Conservation (phyloP, 2,797 vertebrate genomes). For the Oreortyx pictus region DNA sequence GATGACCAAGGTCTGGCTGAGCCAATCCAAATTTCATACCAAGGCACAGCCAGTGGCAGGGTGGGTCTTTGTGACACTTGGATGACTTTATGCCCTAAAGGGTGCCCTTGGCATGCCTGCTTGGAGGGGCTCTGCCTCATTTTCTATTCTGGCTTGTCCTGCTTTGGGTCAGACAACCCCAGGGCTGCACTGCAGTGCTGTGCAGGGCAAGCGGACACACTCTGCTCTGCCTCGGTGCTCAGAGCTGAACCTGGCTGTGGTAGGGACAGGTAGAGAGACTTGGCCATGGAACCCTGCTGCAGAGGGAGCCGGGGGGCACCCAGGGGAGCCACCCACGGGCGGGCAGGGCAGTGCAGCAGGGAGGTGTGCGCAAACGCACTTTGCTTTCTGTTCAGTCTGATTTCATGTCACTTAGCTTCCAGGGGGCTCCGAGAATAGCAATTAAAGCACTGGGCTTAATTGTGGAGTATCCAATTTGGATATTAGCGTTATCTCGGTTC, state of each 20-base stretch:
- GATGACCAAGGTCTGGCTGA: background rate
- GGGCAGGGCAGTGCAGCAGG: background rate
- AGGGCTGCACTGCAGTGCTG: accelerated
- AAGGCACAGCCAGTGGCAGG: background rate
- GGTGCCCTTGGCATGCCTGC: background rate
- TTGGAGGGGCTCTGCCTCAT: background rate
- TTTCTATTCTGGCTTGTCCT: background rate
- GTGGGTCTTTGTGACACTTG: accelerated
- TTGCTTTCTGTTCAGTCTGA: background rate
- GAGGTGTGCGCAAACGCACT: background rate
- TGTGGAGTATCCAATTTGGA: conserved; percentile 44
- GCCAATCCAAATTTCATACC: background rate
- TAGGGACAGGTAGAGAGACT: accelerated
- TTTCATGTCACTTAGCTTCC: background rate
- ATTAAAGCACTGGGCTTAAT: conserved; percentile 41
- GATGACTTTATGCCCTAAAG: background rate
- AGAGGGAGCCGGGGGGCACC: background rate
- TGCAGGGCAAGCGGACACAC: accelerated
- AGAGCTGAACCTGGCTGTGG: background rate
- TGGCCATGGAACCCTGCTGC: background rate
- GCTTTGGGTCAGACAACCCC: background rate
- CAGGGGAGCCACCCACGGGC: background rate
- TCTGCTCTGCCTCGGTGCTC: background rate
- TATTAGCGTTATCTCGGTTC: conserved; percentile 11
- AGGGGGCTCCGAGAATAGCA: conserved; percentile 15